Base-by-base conservation (phyloP, 1,140 invertebrate species). In the Pararge aegeria region DNA sequence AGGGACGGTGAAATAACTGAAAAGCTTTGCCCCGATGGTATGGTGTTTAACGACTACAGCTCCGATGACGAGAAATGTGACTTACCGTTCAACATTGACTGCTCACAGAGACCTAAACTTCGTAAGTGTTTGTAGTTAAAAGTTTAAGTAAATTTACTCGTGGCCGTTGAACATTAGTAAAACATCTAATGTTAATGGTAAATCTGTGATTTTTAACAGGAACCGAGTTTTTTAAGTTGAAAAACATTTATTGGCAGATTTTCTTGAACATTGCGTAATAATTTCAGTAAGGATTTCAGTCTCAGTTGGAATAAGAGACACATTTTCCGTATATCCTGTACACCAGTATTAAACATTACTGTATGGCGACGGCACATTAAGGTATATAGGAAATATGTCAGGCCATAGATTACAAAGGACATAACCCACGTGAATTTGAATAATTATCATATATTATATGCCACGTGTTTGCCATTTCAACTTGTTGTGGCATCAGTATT, bases 21-120 rank as follows among this genome's bases (percentile, higher is more conserved):
- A 66, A 95, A 95, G 75, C 89, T 97, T 0, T 97, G 96, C 69
- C 94, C 96, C 0, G 96, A 97, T 78, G 97, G 97, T n/a, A 94
- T 97, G 87, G 96, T 97, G 10, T 98, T 97, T 89, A 96, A 97
- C 68, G 96, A 97, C 79, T 96, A 94, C 85, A 94, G 93, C 60
- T 91, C 94, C 0, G 91, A 93, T 55, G 93, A 96, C 56, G 96
- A 97, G 83, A 97, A 97, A 75, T 97, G 96, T 75, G 96, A 97
- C 78, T 89, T 97, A 61, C 96, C 96, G 0, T 96, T 96, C 78
- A 95, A 95, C 68, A 94, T 97, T 58, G 96, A 97, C 81, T 97
- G 96, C 86, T 91, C 90, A 0, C 93, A 94, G 63, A 91, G 96
- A 60, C 92, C 94, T 1, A 94, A 95, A 78, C 78, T 94, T 56